Evolutionary conservation across 2,113 vertebrate species (phyloP).

Genomic region (Smithornis capensis): DNA sequence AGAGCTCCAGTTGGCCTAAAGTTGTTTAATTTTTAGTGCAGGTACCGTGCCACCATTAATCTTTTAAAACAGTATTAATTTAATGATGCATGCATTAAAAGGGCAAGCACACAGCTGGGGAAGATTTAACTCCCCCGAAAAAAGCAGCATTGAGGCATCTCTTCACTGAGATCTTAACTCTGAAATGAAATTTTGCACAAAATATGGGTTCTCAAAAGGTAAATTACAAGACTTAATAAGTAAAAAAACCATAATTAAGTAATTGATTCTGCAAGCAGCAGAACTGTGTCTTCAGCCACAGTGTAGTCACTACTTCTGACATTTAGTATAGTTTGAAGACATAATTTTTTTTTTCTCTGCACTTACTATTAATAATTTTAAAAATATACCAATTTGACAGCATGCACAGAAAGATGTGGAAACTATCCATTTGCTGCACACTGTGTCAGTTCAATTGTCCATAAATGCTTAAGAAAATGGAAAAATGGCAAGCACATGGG

Average conservation of each 20-base stretch:
- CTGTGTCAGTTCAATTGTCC: constrained; percentile 1
- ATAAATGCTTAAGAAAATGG: constrained; percentile 30
- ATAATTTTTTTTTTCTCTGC: not conserved
- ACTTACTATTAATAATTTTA: not conserved
- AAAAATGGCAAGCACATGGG: not conserved
- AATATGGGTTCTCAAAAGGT: not conserved
- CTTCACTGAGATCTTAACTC: not conserved
- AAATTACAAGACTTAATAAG: not conserved
- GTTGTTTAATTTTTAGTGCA: not conserved
- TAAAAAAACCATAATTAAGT: not conserved
- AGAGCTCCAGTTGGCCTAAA: not conserved
- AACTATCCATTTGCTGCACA: not conserved
- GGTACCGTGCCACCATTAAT: not conserved
- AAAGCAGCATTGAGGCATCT: not conserved
- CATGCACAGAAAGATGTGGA: not conserved
- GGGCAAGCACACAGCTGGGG: not conserved
- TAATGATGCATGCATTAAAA: not conserved
- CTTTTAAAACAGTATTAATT: not conserved
- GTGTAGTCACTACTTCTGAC: not conserved
- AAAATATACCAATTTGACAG: not conserved
- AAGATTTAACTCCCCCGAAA: not conserved
- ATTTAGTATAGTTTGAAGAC: not conserved
- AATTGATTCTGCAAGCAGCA: not conserved
- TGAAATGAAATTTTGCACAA: not conserved
- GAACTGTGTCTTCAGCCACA: not conserved